Percentiles rank a stretch among this genome's conserved stretches.
Conservation (phyloP, 2,797 vertebrate species). For the Sebastes hubbsi region DNA sequence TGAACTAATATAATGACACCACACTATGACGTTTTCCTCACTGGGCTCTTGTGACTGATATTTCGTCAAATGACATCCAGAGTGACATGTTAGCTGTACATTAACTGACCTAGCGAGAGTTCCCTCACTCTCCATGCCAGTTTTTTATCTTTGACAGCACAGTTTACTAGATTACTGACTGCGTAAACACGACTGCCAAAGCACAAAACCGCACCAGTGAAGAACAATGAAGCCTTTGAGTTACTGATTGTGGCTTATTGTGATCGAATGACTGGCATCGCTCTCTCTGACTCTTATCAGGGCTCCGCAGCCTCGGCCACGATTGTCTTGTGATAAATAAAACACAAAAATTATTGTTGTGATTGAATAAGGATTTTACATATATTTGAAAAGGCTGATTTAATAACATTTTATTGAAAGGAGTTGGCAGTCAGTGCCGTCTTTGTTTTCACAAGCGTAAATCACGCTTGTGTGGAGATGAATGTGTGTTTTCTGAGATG, state of each 20-base stretch:
- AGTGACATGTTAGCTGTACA: neutral
- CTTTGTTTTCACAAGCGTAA: constrained; percentile 61
- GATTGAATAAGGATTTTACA: constrained; percentile 52
- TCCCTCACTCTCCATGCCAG: constrained; percentile 5
- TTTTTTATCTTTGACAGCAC: constrained; percentile 36
- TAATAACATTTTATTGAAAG: constrained; percentile 55
- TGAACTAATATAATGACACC: neutral
- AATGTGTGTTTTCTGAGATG: constrained; percentile 44
- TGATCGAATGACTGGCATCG: constrained; percentile 17
- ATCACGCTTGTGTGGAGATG: constrained; percentile 34
- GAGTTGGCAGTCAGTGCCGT: constrained; percentile 30
- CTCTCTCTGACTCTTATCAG: constrained; percentile 63
- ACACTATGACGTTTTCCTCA: neutral
- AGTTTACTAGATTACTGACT: constrained; percentile 27
- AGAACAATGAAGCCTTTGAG: constrained; percentile 56
- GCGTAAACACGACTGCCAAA: constrained; percentile 26
- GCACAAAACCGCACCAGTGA: constrained; percentile 10
- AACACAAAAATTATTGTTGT: constrained; percentile 60
- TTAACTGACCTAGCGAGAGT: neutral
- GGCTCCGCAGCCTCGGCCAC: constrained; percentile 46
- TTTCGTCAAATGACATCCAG: neutral
- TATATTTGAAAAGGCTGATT: constrained; percentile 49
- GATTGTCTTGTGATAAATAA: constrained; percentile 71
- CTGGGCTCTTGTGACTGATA: neutral
- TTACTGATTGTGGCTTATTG: constrained; percentile 57